Evolutionary conservation across 2,888 invertebrate genomes (phyloP), one percentile per base, ranked within the genome.

Genomic region (Neocrepidodera transversa): DNA sequence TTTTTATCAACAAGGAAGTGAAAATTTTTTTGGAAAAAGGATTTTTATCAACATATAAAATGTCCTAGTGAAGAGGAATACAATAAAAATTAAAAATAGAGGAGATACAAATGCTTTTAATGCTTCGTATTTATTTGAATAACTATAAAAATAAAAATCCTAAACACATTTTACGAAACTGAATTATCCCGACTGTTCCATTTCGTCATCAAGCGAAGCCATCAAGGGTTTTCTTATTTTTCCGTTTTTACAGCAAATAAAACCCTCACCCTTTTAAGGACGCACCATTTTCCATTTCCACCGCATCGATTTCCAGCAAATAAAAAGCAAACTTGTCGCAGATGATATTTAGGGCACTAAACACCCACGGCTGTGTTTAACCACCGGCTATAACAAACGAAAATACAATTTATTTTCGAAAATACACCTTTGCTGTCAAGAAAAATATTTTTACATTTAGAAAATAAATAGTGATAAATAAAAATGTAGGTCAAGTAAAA

Each of bases 331-430:
- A 58, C 45, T 58, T 58, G 43, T 58, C 51, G 57, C 51, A 51
- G 57, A 58, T 58, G 51, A 45, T 51, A 58, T 58, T 58, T 51
- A 43, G 51, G 51, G 36, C 43, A 32, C 51, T 51, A 51, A 58
- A 51, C 45, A 50, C 57, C 45, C 45, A n/a, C 17, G 45, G 50
- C 35, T 43, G 23, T 36, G 51, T 58, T 58, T 58, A 51, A 51
- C 57, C 42, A 52, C 42, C 52, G 20, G 30, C 28, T 10, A 52
- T 42, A 52, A 52, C 52, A 42, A 40, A 18, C 38, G 26, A 40
- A 51, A 40, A 40, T 17, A 38, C 28, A 52, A 52, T 52, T 42
- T 52, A 40, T 42, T 30, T 52, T 28, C 1, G 18, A 52, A 52
- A 52, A 52, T 42, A 38, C 32, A 52, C 40, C 40, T 28, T 51